Evolutionary conservation across 2,888 invertebrate genomes (phyloP).

Genomic region (Lordiphosa fenestrarum): DNA sequence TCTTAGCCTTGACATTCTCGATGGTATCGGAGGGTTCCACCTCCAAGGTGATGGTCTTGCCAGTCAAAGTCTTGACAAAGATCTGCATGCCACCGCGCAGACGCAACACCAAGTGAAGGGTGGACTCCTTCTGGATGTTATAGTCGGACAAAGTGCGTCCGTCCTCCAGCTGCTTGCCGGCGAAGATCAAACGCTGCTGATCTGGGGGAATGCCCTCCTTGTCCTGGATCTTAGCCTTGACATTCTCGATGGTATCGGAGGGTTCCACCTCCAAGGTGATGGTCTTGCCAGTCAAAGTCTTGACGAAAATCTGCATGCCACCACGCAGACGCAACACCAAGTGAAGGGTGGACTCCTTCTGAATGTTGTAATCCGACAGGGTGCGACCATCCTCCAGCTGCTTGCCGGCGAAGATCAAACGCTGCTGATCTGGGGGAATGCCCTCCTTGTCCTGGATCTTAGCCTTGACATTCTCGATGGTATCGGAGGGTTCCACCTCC

Average conservation of each 20-base stretch:
- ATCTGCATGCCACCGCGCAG: slow-evolving; percentile 11
- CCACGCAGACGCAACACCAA: slow-evolving; percentile 7
- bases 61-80: slow-evolving; percentile 11
- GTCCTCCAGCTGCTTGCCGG: slow-evolving; percentile 5
- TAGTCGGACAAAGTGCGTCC: slow-evolving; percentile 8
- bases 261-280: slow-evolving; percentile 9
- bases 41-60: slow-evolving; percentile 11
- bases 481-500: slow-evolving; percentile 5
- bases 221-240: slow-evolving; percentile 11
- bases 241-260: slow-evolving; percentile 6
- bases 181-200: slow-evolving; percentile 12
- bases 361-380: slow-evolving; percentile 5
- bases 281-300: slow-evolving; percentile 11
- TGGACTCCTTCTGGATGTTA: slow-evolving; percentile 9
- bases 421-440: slow-evolving; percentile 12
- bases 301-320: slow-evolving; percentile 10
- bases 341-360: slow-evolving; percentile 2
- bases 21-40: slow-evolving; percentile 6
- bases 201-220: slow-evolving; percentile 11
- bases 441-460: slow-evolving; percentile 13
- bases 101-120: slow-evolving; percentile 1
- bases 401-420: slow-evolving; percentile 8
- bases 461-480: slow-evolving; percentile 9
- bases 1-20: slow-evolving; percentile 10
- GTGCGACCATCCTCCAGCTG: slow-evolving; percentile 8